phyloP scores from a whole-genome alignment of 2,888 invertebrate genomes.

The Harpalus rufipes region DNA sequence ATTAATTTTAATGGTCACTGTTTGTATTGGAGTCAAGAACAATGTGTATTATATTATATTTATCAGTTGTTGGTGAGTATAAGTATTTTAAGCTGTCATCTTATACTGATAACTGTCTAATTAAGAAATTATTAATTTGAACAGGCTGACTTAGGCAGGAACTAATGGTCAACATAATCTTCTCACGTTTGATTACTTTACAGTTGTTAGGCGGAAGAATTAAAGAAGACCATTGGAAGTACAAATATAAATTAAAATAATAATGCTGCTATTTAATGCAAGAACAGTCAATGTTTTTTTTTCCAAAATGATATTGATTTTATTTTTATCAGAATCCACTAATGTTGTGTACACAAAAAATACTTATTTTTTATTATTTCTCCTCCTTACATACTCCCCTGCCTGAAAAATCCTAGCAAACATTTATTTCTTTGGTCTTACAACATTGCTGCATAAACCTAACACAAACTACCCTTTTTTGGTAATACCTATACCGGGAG shows the following conservation, averaged over 20 bases:
- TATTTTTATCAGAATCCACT: no score
- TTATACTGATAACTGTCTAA: constrained; percentile 44
- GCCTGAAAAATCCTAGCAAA: no score
- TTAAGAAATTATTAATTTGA: constrained; percentile 43
- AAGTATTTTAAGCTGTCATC: constrained; percentile 38
- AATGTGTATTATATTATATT: not conserved
- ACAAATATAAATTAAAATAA: not conserved
- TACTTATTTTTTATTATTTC: no score
- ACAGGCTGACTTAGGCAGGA: constrained; percentile 13
- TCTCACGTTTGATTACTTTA: not conserved
- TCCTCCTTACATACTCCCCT: no score
- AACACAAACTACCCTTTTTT: no score
- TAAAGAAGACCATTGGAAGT: not conserved
- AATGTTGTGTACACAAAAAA: no score
- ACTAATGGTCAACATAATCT: constrained; percentile 26
- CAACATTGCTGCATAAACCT: no score
- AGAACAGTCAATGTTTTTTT: no score
- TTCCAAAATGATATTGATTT: no score
- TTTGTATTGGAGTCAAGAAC: not conserved
- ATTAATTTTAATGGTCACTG: not conserved
- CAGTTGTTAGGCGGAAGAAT: not conserved
- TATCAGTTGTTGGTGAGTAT: constrained; percentile 7
- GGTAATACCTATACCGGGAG: no score
- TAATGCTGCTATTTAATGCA: no score
- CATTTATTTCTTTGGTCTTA: no score